Percentiles rank a stretch among this genome's conserved stretches.
phyloP scores from a whole-genome alignment of 2,888 invertebrate species.

The Leuctra nigra region DNA sequence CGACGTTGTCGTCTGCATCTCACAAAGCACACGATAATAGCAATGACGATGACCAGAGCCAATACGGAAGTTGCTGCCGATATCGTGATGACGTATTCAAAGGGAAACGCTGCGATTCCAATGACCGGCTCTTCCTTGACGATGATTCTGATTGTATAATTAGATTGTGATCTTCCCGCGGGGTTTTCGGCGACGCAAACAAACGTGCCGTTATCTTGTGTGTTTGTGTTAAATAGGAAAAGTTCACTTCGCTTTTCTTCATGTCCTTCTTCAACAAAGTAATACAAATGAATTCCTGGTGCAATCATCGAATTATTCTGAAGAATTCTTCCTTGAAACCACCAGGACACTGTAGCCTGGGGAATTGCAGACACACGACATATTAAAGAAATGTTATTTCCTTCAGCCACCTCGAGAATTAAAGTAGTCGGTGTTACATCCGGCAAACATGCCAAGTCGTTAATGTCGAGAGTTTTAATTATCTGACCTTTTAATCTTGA shows the following conservation, averaged over 20 bases:
- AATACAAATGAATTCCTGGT: slow-evolving; percentile 59
- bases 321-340: slow-evolving; percentile 55
- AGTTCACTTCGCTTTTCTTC: slow-evolving; percentile 72
- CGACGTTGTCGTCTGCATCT: slow-evolving; percentile 31
- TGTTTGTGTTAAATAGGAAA: slow-evolving; percentile 67
- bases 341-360: slow-evolving; percentile 75
- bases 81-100: slow-evolving; percentile 63
- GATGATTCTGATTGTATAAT: slow-evolving; percentile 72
- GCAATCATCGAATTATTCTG: slow-evolving; percentile 67
- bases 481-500: slow-evolving; percentile 56
- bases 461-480: slow-evolving; percentile 58
- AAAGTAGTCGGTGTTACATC: slow-evolving; percentile 68
- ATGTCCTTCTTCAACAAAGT: slow-evolving; percentile 63
- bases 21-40: slow-evolving; percentile 47
- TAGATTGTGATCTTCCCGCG: slow-evolving; percentile 71
- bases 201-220: slow-evolving; percentile 79
- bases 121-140: slow-evolving; percentile 66
- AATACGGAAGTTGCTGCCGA: slow-evolving; percentile 59
- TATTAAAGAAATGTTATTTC: slow-evolving; percentile 71
- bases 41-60: slow-evolving; percentile 56
- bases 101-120: slow-evolving; percentile 59
- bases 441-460: slow-evolving; percentile 76
- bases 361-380: slow-evolving; percentile 77
- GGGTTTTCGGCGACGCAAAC: slow-evolving; percentile 80
- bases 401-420: slow-evolving; percentile 69